A percentile compares a stretch with the other conserved stretches of the same genome.
Evolutionary conservation across 2,888 invertebrate species (phyloP).

Genomic region (Junonia oenone): DNA sequence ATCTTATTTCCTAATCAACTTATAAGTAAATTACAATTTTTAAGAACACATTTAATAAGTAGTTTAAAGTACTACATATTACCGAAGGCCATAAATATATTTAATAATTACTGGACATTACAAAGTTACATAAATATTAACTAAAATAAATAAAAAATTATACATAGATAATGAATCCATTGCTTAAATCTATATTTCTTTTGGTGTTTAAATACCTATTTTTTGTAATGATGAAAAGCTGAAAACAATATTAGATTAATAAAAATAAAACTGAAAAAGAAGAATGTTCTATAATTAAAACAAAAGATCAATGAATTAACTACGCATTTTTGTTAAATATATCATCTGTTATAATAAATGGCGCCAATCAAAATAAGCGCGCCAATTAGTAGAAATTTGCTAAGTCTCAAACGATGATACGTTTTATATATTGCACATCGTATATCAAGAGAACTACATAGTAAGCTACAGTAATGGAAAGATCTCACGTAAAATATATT

Average conservation of each 20-base stretch:
- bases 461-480: not conserved
- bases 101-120: constrained; percentile 28
- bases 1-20: constrained; percentile 12
- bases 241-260: too few species aligned
- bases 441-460: not conserved
- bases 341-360: not conserved
- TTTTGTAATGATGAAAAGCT: constrained; percentile 10
- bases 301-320: too few species aligned
- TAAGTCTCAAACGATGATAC: not conserved
- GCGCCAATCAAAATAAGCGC: not conserved
- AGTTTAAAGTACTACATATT: constrained; percentile 12
- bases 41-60: constrained; percentile 25
- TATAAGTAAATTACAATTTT: constrained; percentile 1
- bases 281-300: not conserved
- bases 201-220: constrained; percentile 31
- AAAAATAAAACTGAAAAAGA: not conserved
- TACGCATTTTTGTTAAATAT: not conserved
- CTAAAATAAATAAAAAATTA: constrained; percentile 19
- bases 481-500: not conserved
- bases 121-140: constrained; percentile 6
- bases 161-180: constrained; percentile 11
- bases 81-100: constrained; percentile 30
- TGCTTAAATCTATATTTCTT: constrained; percentile 30
- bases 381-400: not conserved
- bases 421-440: not conserved